Conservation (phyloP, 2,797 vertebrate genomes). For the Trachops cirrhosus region DNA sequence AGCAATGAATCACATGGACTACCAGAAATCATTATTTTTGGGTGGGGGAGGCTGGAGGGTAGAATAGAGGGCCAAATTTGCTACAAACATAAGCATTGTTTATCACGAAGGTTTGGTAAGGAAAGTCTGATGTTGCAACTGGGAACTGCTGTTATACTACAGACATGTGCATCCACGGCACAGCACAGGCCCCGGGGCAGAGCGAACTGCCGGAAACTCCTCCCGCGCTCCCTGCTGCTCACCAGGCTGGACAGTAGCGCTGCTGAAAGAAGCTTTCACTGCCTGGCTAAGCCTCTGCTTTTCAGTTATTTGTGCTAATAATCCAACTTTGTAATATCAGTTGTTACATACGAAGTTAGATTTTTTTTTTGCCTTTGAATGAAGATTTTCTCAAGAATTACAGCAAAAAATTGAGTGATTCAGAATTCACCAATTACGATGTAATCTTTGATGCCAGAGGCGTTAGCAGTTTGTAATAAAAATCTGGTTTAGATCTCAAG, state of each 20-base stretch:
- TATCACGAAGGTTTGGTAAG: background rate
- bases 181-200: background rate
- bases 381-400: background rate
- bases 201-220: background rate
- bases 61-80: background rate
- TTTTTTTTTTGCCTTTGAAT: background rate
- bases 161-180: background rate
- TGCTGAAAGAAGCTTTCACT: background rate
- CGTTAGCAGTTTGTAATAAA: constrained; percentile 3
- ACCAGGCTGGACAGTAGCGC: background rate
- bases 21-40: background rate
- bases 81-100: background rate
- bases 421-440: background rate
- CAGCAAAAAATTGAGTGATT: background rate
- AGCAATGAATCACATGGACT: background rate
- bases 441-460: background rate
- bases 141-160: background rate
- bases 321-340: background rate
- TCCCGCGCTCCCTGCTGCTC: background rate
- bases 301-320: constrained; percentile 10
- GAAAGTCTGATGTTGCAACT: background rate
- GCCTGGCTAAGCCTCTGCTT: constrained; percentile 21
- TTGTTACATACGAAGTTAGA: background rate
- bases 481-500: constrained; percentile 27
- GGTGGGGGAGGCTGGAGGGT: too few relatives aligned